Base-by-base conservation (phyloP, 1,140 invertebrate genomes). In the Zaprionus lachaisei region DNA sequence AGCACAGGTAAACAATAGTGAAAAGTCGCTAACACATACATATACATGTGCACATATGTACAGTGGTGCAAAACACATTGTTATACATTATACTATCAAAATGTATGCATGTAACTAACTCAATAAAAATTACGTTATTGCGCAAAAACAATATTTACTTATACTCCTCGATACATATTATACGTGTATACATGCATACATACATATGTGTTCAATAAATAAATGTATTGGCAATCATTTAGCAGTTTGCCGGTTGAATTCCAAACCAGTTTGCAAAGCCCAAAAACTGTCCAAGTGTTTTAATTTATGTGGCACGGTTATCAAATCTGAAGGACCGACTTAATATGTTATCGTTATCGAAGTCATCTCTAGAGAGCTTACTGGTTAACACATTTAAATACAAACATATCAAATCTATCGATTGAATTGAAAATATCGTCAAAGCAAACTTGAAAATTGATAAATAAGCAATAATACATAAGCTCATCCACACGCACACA, bases 171-270 rank as follows among this genome's bases (percentile, higher is more conserved):
- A 34, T 34, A 34, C 9, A 34, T 11, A 34, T 34, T 34, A 3
- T 34, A 34, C 26, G 26, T 28, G 6, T 34, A 34, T 11, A 31
- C 2, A 31, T 31, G 1, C 28, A 31, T 11, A 34, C 9, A 34
- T 41, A 41, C 2, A 15, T 15, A 6, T 6, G 15, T n/a, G 24
- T 63, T 34, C 37, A 37, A 26, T n/a, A 26, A 38, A 66, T 56
- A 12, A 56, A 66, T 41, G 9, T 56, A 24, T 41, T 41, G 22
- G 20, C 22, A 28, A 56, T 38, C 51, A 66, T 22, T 55, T 38
- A 56, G 15, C 34, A 55, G 63, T 28, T 66, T 56, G 34, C 34
- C 31, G n/a, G 15, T 28, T 17, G 4, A 55, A 22, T 64, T 55
- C 0, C 1, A 67, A 68, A 68, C 55, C 38, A 38, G 55, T 68